Evolutionary conservation across 1,140 invertebrate species (phyloP), one percentile per base, ranked within the genome.

Genomic region (Drosophila ambigua): DNA sequence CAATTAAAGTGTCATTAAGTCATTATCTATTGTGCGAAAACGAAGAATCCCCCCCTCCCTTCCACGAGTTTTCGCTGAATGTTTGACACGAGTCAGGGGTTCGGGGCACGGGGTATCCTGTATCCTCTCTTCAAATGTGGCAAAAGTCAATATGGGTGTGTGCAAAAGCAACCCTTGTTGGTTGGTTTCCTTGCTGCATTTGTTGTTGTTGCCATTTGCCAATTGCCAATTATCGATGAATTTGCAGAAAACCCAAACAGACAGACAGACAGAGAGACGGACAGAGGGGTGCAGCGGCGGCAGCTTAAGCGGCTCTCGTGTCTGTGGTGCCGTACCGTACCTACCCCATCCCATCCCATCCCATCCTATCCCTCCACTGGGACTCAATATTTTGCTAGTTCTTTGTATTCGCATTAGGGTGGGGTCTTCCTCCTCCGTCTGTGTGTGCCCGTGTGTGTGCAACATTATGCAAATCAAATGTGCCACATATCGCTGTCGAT

Each of bases 201-300:
- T 57, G 9, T 44, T 64, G 66, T 85, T 80, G 81, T 87, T 87
- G 82, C 82, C 83, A 87, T 87, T 85, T 87, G 23, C 82, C 76
- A 87, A 87, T 87, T 82, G 82, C 74, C 82, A 87, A 87, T 87
- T 87, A 87, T 87, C 82, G 82, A 87, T 87, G 82, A 87, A 87
- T 87, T 87, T 87, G 82, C 82, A 72, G 87, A 87, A 87, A 87
- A 77, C 68, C 28, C 81, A 85, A 85, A 85, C 77, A 81, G 82
- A 81, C 82, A 84, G 58, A 24, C 31, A 51, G 20, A 24, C 23
- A 57, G 43, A 44, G 0, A 7, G 6, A 28, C 5, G 43, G 28
- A 3, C 13, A 45, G 35, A 62, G 68, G 59, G 74, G 82, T 61
- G 77, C 20, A 20, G 20, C 64, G 80, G 82, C 64, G 66, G 46